Conservation (phyloP, 2,797 vertebrate genomes). For the Pseudochromis fuscus region DNA sequence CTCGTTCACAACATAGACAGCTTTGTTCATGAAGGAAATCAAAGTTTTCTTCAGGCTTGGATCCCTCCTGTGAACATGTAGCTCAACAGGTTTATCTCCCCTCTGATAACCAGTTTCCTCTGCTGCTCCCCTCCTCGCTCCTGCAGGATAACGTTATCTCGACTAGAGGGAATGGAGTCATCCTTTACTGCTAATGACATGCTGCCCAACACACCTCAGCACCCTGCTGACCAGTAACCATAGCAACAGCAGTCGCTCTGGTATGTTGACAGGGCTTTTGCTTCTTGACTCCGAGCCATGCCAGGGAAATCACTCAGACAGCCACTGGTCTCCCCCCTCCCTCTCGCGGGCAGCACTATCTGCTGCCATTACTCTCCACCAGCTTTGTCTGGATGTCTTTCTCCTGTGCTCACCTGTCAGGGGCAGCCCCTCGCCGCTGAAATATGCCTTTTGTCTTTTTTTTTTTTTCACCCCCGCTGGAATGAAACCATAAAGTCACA, state of each 20-base stretch:
- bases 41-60: slow-evolving; percentile 1
- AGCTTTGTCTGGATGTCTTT: slow-evolving; percentile 47
- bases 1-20: slow-evolving; percentile 35
- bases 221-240: slow-evolving; percentile 57
- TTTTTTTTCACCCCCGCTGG: too few species aligned
- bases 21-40: slow-evolving; percentile 30
- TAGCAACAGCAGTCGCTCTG: slow-evolving; percentile 55
- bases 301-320: slow-evolving; percentile 46
- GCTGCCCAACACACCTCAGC: slow-evolving; percentile 57
- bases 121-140: slow-evolving; percentile 11
- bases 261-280: slow-evolving; percentile 41
- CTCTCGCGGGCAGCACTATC: slow-evolving; percentile 33
- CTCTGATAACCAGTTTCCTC: slow-evolving; percentile 42
- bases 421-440: slow-evolving; percentile 52
- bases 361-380: slow-evolving; percentile 39
- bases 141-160: slow-evolving; percentile 33
- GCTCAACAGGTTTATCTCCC: slow-evolving; percentile 53
- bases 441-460: slow-evolving; percentile 53
- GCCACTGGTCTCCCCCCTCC: slow-evolving; percentile 24
- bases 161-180: slow-evolving; percentile 39
- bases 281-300: slow-evolving; percentile 42
- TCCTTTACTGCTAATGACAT: slow-evolving; percentile 55
- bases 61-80: slow-evolving; percentile 38
- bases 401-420: slow-evolving; percentile 67
- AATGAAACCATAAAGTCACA: slow-evolving; percentile 67